Conservation (phyloP, 2,888 invertebrate genomes). For the Caradrina kadenii region DNA sequence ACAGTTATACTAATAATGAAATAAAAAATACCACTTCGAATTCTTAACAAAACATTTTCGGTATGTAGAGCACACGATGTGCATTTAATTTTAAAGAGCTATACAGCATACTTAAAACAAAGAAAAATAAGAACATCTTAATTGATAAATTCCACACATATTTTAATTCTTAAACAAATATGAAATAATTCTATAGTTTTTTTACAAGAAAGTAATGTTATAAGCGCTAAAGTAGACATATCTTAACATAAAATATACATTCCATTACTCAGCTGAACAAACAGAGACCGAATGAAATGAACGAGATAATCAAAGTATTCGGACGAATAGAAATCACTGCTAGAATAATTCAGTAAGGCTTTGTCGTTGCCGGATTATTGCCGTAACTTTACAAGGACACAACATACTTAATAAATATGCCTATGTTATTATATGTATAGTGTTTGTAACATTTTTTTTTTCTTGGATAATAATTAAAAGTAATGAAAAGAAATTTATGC, state of each 20-base stretch:
- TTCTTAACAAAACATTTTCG: slow-evolving; percentile 15
- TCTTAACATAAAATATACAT: slow-evolving; percentile 33
- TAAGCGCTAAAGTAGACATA: neutral
- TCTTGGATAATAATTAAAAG: neutral
- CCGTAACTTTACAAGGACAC: slow-evolving; percentile 9
- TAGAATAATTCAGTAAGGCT: slow-evolving; percentile 11
- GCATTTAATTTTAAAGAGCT: slow-evolving; percentile 36
- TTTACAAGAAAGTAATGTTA: neutral
- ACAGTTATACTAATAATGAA: neutral
- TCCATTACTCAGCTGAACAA: slow-evolving; percentile 30
- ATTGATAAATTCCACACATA: slow-evolving; percentile 26
- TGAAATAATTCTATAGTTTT: neutral
- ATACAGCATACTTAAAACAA: slow-evolving; percentile 24
- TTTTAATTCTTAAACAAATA: neutral
- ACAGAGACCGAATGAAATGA: slow-evolving; percentile 31
- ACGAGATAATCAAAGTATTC: slow-evolving; percentile 34
- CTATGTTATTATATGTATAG: neutral
- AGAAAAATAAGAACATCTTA: slow-evolving; percentile 23
- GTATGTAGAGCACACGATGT: slow-evolving; percentile 37
- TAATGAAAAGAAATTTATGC: neutral
- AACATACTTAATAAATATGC: neutral
- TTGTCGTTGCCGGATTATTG: slow-evolving; percentile 6
- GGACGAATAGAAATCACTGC: slow-evolving; percentile 11
- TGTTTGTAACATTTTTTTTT: neutral
- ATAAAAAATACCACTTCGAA: slow-evolving; percentile 18